Base-by-base conservation (phyloP, 2,113 vertebrate species). In the Anser brachyrhynchus region DNA sequence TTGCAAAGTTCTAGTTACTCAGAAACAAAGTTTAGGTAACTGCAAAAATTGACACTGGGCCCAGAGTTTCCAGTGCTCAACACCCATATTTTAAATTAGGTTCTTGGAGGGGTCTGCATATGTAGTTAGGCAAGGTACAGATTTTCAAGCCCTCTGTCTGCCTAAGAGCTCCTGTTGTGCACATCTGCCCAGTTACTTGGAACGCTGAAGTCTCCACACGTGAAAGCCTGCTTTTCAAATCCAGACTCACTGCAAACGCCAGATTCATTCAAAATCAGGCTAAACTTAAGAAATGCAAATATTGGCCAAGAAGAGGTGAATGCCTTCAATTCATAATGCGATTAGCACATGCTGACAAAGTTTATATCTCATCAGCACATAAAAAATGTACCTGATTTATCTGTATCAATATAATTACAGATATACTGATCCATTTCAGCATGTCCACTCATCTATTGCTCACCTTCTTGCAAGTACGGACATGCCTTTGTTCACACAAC, bases 301-400 rank as follows among this genome's bases (percentile, higher is more conserved):
- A 72, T 46, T 33, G 72, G 25, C 33, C 41, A 70, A 82, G 66
- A 23, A 55, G 5, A 64, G 28, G 17, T 35, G 31, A 83, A 75
- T 0, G 0, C 31, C 73, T 91, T 79, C n/a, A 57, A 12, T 13
- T 35, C 57, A 58, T n/a, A 61, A 59, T 8, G 26, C 55, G 12
- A 15, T 70, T 31, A 43, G 49, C 44, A 46, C 44, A 51, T 0
- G 7, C 31, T n/a, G 26, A 44, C 29, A 46, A 65, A 66, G 54
- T 62, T 76, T 6, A 0, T 54, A 61, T 21, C 69, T 72, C 2
- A 1, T 33, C 41, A 71, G 54, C 21, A n/a, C 29, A 49, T 12
- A 71, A 66, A 83, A 61, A 20, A 9, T 35, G 44, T 35, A 52
- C 28, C 28, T 1, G 0, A 57, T 79, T 89, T 86, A 66, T 41